Evolutionary conservation across 2,888 invertebrate species (phyloP).

Genomic region (Lasiommata megera): DNA sequence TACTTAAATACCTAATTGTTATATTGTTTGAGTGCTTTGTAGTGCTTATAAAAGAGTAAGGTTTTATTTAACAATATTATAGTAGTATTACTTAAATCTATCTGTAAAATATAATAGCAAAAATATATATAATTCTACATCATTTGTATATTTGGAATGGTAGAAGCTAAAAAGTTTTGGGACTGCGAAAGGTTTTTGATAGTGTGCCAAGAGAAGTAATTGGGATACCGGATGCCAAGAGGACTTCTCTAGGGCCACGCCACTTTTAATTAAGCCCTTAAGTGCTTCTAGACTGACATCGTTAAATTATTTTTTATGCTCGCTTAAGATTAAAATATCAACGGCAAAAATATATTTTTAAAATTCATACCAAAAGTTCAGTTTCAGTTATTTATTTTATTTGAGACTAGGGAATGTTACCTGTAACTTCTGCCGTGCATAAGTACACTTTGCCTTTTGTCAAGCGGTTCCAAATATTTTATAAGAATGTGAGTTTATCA

Average conservation of each 20-base stretch:
- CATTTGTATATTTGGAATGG: background rate
- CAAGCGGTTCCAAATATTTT: too few relatives aligned
- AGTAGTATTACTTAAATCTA: too few relatives aligned
- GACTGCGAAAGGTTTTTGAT: slow-evolving; percentile 18
- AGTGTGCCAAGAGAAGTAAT: slow-evolving; percentile 21
- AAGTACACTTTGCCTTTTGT: too few relatives aligned
- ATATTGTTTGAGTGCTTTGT: too few relatives aligned
- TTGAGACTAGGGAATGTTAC: too few relatives aligned
- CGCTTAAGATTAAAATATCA: slow-evolving; percentile 4
- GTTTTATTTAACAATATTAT: too few relatives aligned
- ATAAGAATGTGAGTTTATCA: too few relatives aligned
- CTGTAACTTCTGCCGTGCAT: too few relatives aligned
- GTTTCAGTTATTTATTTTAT: background rate
- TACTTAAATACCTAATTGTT: too few relatives aligned
- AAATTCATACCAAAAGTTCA: background rate
- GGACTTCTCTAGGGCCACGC: slow-evolving; percentile 9
- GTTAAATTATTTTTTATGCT: slow-evolving; percentile 10
- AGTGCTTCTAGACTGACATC: slow-evolving; percentile 15
- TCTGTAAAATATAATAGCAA: background rate
- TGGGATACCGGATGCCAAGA: slow-evolving; percentile 13
- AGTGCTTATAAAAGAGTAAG: too few relatives aligned
- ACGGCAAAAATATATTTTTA: background rate
- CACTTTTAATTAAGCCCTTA: slow-evolving; percentile 17
- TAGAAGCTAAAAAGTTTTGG: slow-evolving; percentile 9
- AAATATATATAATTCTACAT: background rate